Percentiles rank a stretch among this genome's conserved stretches.
phyloP scores from a whole-genome alignment of 2,113 vertebrate genomes.

The Oxyruncus cristatus region DNA sequence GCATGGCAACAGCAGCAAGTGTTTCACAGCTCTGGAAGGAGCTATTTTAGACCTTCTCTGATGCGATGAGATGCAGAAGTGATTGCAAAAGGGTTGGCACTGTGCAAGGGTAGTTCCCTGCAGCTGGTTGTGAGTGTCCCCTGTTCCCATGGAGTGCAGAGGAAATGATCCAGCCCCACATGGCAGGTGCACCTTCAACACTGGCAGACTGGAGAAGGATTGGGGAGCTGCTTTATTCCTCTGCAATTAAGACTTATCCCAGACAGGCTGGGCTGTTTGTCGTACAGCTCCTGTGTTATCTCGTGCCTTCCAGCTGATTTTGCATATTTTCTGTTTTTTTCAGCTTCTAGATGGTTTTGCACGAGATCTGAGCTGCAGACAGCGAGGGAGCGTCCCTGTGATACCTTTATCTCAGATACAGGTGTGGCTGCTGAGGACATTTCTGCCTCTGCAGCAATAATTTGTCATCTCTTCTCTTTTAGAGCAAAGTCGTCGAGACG shows the following conservation, averaged over 20 bases:
- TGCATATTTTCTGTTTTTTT: neutral
- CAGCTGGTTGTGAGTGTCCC: neutral
- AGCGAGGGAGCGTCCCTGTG: neutral
- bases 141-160: neutral
- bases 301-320: neutral
- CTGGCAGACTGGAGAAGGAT: neutral
- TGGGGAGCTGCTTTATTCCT: neutral
- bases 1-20: slow-evolving; percentile 3
- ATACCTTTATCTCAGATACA: neutral
- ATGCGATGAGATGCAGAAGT: neutral
- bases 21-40: neutral
- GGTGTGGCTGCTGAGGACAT: neutral
- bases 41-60: neutral
- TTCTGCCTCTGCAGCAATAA: slow-evolving; percentile 43
- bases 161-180: neutral
- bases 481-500: slow-evolving; percentile 98
- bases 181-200: rapidly evolving
- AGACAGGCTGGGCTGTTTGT: neutral
- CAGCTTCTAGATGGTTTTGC: neutral
- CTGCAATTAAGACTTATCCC: neutral
- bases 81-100: neutral
- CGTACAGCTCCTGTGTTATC: neutral
- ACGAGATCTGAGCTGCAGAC: neutral
- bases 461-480: slow-evolving; percentile 53
- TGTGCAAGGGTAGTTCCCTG: neutral